phyloP scores from a whole-genome alignment of 2,113 vertebrate species.

The Heteronetta atricapilla region DNA sequence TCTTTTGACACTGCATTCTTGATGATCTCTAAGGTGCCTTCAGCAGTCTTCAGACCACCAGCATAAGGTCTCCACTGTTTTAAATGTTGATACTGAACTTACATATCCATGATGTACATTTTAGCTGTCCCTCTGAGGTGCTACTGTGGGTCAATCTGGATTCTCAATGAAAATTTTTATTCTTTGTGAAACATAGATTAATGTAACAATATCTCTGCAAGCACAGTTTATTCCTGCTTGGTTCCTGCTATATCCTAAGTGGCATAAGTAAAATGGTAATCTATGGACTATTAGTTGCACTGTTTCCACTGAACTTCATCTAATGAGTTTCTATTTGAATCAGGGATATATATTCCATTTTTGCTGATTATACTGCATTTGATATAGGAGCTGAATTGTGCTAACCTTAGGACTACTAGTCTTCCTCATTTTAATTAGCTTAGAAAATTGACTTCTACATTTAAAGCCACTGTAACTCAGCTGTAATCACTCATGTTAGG shows the following conservation, averaged over 20 bases:
- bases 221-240: background rate
- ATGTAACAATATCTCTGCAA: background rate
- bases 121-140: background rate
- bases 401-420: background rate
- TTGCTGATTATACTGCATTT: background rate
- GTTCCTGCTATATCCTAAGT: background rate
- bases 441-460: background rate
- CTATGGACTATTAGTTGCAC: background rate
- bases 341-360: background rate
- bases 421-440: slow-evolving; percentile 20
- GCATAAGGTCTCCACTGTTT: background rate
- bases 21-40: background rate
- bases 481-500: slow-evolving; percentile 10
- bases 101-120: background rate
- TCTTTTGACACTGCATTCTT: background rate
- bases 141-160: background rate
- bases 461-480: slow-evolving; percentile 35
- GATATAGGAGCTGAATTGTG: background rate
- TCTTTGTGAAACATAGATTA: background rate
- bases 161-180: background rate
- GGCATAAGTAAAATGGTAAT: background rate
- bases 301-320: background rate
- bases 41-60: background rate
- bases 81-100: background rate
- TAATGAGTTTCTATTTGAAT: background rate